These are phyloP conservation scores for Dione juno DNA, from an alignment of 2,888 invertebrate species.

Conservation along the genomic window DNA sequence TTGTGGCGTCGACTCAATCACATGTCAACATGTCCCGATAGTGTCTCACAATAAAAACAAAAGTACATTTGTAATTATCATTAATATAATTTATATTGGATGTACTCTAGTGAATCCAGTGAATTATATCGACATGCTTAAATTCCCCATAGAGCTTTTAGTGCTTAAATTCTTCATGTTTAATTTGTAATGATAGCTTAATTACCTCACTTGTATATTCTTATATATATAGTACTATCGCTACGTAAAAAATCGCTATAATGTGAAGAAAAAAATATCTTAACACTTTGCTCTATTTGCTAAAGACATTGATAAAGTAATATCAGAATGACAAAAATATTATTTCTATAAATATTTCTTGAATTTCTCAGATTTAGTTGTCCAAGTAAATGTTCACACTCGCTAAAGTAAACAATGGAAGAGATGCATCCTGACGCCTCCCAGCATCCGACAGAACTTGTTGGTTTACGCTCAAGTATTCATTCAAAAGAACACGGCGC, in stretches of 20 bases:
- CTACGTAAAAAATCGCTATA: too few species aligned
- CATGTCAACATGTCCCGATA: too few species aligned
- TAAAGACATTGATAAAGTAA: too few species aligned
- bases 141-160: slow-evolving; percentile 5
- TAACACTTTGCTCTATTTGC: too few species aligned
- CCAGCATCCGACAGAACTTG: slow-evolving; percentile 20
- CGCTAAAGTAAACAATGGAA: slow-evolving; percentile 13
- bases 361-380: slow-evolving; percentile 3
- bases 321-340: too few species aligned
- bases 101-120: too few species aligned
- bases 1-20: too few species aligned
- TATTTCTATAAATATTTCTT: background rate
- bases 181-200: background rate
- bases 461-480: slow-evolving; percentile 24
- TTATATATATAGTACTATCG: too few species aligned
- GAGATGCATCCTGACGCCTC: slow-evolving; percentile 13
- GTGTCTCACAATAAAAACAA: background rate
- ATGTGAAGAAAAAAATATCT: too few species aligned
- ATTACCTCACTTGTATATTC: background rate
- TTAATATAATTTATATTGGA: background rate
- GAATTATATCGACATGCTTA: slow-evolving; percentile 5
- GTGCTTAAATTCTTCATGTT: background rate
- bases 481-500: slow-evolving; percentile 18
- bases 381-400: slow-evolving; percentile 1
- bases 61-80: background rate